Percentiles rank a stretch among this genome's conserved stretches.
These are phyloP conservation scores for Lepus townsendii DNA, from an alignment of 2,797 vertebrate genomes.

Conservation along the genomic window DNA sequence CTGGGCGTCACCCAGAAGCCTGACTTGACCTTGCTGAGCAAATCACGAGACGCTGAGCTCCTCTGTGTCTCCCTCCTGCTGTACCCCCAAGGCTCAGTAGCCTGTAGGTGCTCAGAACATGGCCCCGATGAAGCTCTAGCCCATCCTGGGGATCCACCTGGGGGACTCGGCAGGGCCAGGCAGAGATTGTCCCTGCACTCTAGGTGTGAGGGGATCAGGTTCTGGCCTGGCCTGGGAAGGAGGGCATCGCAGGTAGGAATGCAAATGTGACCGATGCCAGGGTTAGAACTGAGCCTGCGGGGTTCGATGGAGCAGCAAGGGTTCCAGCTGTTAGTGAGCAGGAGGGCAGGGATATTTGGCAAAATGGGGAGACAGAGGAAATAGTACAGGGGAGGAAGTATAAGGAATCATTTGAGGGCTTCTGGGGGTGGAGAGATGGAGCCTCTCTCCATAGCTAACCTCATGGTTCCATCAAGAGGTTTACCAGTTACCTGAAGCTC, in stretches of 20 bases:
- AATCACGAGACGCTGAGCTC: too few species aligned
- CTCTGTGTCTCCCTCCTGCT: neutral
- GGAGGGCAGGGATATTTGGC: neutral
- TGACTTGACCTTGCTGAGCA: too few species aligned
- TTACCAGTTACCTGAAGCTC: neutral
- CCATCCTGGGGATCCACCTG: neutral
- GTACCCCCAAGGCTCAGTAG: accelerated
- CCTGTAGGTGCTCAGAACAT: neutral
- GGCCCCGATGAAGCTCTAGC: neutral
- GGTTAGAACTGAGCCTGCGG: accelerated
- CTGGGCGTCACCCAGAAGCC: neutral
- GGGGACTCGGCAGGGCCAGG: neutral
- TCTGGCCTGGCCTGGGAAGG: neutral
- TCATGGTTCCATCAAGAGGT: neutral
- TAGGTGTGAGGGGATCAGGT: neutral
- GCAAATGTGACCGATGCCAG: neutral
- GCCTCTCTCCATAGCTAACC: neutral
- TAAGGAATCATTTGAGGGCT: neutral
- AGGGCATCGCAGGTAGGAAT: neutral
- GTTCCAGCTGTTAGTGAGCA: neutral
- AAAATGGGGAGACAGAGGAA: neutral
- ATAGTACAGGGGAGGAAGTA: neutral
- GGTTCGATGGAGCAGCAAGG: accelerated
- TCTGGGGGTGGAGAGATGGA: neutral
- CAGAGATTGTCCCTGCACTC: neutral